These are phyloP conservation scores for Drosophila rhopaloa DNA, from an alignment of 1,140 invertebrate species.

Conservation along the genomic window DNA sequence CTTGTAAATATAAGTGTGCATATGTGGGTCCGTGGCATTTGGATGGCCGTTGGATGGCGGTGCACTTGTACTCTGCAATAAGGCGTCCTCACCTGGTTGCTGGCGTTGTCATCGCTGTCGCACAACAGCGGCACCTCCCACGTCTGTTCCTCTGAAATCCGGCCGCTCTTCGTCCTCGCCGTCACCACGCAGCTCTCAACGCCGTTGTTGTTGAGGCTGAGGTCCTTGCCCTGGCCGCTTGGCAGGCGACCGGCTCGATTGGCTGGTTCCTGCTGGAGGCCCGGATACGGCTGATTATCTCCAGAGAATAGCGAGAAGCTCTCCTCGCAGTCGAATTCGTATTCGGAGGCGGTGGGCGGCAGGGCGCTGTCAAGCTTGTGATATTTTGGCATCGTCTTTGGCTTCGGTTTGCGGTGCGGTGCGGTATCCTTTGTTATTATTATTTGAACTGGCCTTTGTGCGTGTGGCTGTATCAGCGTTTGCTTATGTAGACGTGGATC, in stretches of 20 bases:
- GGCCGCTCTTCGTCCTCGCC: conserved; percentile 5
- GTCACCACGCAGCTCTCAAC: conserved; percentile 3
- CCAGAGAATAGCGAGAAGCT: conserved; percentile 58
- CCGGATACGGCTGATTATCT: conserved; percentile 42
- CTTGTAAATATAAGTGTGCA: conserved; percentile 55
- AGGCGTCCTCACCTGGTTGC: conserved; percentile 41
- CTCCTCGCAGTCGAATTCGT: conserved; percentile 67
- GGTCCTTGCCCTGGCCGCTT: conserved; percentile 43
- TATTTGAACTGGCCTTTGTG: conserved; percentile 10
- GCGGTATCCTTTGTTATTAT: conserved; percentile 14
- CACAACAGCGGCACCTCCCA: conserved; percentile 73
- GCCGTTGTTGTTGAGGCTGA: conserved; percentile 23
- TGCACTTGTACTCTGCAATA: conserved; percentile 30
- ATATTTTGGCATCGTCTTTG: conserved; percentile 69
- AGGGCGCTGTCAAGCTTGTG: conserved; percentile 63
- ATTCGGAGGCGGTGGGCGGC: conserved; percentile 46
- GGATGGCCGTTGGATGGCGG: conserved; percentile 46
- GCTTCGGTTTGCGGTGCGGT: not conserved
- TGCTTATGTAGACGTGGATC: conserved; percentile 2
- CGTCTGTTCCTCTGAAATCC: conserved; percentile 64
- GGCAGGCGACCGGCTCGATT: conserved; percentile 27
- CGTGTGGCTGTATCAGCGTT: conserved; percentile 19
- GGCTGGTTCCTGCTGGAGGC: conserved; percentile 13
- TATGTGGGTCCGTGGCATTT: conserved; percentile 33
- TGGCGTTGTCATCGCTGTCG: conserved; percentile 34